These are phyloP conservation scores for Ophion costatus DNA, from an alignment of 2,888 invertebrate species.

Conservation along the genomic window DNA sequence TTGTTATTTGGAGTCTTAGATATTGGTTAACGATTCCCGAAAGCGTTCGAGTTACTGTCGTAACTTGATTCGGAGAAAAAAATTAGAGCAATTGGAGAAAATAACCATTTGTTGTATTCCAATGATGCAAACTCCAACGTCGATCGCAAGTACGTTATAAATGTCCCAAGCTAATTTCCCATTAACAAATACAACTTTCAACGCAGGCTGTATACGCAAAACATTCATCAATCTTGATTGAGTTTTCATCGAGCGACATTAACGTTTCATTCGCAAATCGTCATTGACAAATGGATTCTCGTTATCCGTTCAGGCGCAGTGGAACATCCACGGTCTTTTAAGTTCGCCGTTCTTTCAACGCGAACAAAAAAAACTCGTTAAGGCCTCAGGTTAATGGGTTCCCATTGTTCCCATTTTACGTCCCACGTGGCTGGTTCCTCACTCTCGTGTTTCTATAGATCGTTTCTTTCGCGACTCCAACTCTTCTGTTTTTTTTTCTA, in stretches of 20 bases:
- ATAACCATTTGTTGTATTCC: no score
- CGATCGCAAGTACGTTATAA: background rate
- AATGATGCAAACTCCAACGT: no score
- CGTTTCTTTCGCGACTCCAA: background rate
- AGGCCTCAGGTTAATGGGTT: slow-evolving; percentile 24
- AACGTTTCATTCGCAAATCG: slow-evolving; percentile 17
- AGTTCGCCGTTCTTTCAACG: background rate
- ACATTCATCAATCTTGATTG: background rate
- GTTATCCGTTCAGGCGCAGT: background rate
- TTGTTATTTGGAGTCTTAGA: no score
- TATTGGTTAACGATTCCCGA: no score
- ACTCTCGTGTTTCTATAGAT: background rate
- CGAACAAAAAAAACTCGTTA: background rate
- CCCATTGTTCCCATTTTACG: background rate
- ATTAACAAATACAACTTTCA: background rate
- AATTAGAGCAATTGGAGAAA: no score
- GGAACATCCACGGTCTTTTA: background rate
- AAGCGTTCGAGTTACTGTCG: no score
- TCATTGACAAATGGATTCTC: slow-evolving; percentile 9
- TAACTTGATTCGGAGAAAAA: no score
- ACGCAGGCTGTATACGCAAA: background rate
- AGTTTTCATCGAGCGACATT: background rate
- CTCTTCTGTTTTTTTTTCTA: slow-evolving; percentile 30
- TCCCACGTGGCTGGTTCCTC: slow-evolving; percentile 6
- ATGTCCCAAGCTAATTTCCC: background rate